Base-by-base conservation (phyloP, 2,888 invertebrate genomes). In the Congeria kusceri region DNA sequence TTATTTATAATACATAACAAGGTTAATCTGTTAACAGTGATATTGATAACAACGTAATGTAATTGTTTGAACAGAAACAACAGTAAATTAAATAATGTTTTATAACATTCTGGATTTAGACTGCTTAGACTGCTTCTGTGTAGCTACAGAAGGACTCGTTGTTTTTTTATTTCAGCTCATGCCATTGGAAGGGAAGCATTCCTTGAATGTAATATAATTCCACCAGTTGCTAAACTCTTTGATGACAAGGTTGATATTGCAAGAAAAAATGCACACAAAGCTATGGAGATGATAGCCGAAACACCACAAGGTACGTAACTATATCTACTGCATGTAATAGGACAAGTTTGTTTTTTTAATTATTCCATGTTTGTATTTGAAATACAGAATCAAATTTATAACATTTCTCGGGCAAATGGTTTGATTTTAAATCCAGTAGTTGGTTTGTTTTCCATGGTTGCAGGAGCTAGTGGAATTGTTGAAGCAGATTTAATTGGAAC, bases 151-250 rank as follows among this genome's bases (percentile, higher is more conserved):
- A 13, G 9, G 39, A 39, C 5, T 15, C 11, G n/a, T n/a, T n/a
- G n/a, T n/a, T n/a, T n/a, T n/a, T n/a, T 9, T 15, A 1, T 56
- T 75, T 75, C 65, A 90, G 93, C 90, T 70, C 93, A 93, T 88
- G 91, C 93, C n/a, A 87, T 93, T 75, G 93, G 93, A 5, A 84
- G 93, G 80, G 91, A 92, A 75, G 91, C 93, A 15, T 92, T 93
- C 68, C 77, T 93, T 49, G 89, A 91, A 15, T 78, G 90, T 71
- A 88, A 84, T 13, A 90, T 93, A 4, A 91, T 93, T 66, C 76
- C 84, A 46, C 91, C 92, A 28, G 80, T 93, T 53, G 88, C 93
- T 5, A 83, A 87, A 64, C 67, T 93, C 49, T 93, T 93, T 84
- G 89, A 93, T 84, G 93, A 93, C 77, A 83, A 85, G 63, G 93